Percentiles rank a stretch among this genome's conserved stretches.
Conservation (phyloP, 2,888 invertebrate genomes). For the Eupithecia dodoneata region DNA sequence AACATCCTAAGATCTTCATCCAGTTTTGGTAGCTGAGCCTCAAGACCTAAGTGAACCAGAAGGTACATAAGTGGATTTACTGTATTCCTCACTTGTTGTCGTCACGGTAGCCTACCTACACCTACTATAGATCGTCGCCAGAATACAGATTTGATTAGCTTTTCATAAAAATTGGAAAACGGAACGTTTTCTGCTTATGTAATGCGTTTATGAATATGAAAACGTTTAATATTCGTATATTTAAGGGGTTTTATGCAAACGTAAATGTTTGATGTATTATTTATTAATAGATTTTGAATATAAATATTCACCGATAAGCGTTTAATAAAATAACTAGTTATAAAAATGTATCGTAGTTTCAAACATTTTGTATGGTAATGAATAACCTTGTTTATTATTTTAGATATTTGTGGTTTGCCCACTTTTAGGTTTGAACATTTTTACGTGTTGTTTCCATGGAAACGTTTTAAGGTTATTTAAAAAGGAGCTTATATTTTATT, state of each 20-base stretch:
- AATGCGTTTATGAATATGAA: constrained; percentile 28
- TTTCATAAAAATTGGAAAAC: constrained; percentile 39
- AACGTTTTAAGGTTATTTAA: too few relatives aligned
- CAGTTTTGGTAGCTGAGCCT: background rate
- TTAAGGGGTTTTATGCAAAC: background rate
- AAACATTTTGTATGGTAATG: background rate
- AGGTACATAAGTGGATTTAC: background rate
- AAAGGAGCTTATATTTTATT: too few relatives aligned
- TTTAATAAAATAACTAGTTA: background rate
- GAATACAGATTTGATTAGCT: constrained; percentile 44
- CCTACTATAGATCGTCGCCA: constrained; percentile 32
- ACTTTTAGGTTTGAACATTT: too few relatives aligned
- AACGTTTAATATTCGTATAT: constrained; percentile 9
- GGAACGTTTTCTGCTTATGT: constrained; percentile 34
- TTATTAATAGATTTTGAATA: background rate
- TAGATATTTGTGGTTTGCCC: background rate
- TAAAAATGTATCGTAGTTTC: background rate
- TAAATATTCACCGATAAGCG: background rate
- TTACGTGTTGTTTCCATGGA: too few relatives aligned
- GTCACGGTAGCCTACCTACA: background rate
- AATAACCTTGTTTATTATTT: background rate
- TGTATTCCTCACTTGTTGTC: background rate
- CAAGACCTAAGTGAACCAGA: background rate
- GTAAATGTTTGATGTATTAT: background rate
- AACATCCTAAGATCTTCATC: too few relatives aligned